Evolutionary conservation across 2,797 vertebrate genomes (phyloP).

Genomic region (Chromis chromis): DNA sequence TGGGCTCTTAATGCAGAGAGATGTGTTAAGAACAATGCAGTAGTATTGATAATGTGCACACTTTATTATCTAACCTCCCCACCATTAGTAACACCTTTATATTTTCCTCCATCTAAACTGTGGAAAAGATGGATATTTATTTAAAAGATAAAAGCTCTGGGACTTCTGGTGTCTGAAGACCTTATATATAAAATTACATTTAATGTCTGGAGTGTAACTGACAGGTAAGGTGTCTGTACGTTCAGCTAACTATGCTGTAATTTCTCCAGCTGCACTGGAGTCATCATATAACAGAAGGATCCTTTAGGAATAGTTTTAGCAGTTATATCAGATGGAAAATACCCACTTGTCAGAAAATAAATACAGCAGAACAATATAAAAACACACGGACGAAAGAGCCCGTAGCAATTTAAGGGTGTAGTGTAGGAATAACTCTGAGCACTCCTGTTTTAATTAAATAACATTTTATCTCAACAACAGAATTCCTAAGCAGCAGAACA

Average conservation of each 20-base stretch:
- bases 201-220: slow-evolving; percentile 40
- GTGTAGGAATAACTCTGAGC: no score
- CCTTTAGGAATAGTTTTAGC: slow-evolving; percentile 6
- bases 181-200: slow-evolving; percentile 46
- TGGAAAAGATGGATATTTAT: slow-evolving; percentile 20
- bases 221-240: slow-evolving; percentile 30
- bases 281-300: slow-evolving; percentile 11
- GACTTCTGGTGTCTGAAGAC: slow-evolving; percentile 42
- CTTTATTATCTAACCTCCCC: not conserved
- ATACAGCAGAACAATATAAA: not conserved
- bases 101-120: slow-evolving; percentile 17
- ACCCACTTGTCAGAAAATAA: slow-evolving; percentile 3
- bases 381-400: not conserved
- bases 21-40: slow-evolving; percentile 7
- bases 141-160: slow-evolving; percentile 20
- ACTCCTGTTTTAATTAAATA: no score
- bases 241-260: slow-evolving; percentile 14
- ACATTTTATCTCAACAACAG: no score
- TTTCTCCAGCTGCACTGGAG: slow-evolving; percentile 5
- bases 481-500: no score
- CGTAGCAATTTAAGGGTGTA: not conserved
- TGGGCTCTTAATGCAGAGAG: not conserved
- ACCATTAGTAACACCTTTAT: slow-evolving; percentile 20
- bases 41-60: not conserved
- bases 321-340: slow-evolving; percentile 6